These are phyloP conservation scores for Rhopalosiphum nymphaeae DNA, from an alignment of 2,888 invertebrate species.

Conservation along the genomic window DNA sequence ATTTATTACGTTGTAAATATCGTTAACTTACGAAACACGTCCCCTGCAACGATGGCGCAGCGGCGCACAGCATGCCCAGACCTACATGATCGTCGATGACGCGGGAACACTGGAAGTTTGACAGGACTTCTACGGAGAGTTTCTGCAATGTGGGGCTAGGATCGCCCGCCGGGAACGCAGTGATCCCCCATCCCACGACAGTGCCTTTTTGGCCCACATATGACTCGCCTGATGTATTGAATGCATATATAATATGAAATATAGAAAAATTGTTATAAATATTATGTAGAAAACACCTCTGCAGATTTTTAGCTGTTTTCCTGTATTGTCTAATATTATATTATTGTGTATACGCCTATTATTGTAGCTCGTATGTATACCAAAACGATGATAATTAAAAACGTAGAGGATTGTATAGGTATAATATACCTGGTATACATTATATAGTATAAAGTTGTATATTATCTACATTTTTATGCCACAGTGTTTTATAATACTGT, in stretches of 20 bases:
- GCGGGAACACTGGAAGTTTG: constrained; percentile 70
- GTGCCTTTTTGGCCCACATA: constrained; percentile 69
- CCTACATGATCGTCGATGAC: constrained; percentile 70
- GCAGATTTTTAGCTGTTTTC: background rate
- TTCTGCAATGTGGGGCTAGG: constrained; percentile 70
- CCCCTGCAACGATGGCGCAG: constrained; percentile 70
- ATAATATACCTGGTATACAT: background rate
- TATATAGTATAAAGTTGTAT: background rate
- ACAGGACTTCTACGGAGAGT: constrained; percentile 69
- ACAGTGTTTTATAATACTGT: background rate
- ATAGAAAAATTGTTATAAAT: background rate
- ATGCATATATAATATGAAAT: background rate
- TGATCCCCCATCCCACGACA: constrained; percentile 71
- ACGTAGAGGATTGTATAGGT: background rate
- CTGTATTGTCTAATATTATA: too few relatives aligned
- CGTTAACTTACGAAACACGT: constrained; percentile 70
- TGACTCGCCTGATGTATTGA: constrained; percentile 68
- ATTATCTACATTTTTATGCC: background rate
- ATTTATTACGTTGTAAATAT: background rate
- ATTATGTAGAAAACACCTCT: background rate
- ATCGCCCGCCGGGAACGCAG: constrained; percentile 69
- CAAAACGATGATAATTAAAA: background rate
- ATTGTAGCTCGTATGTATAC: background rate
- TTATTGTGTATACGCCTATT: background rate
- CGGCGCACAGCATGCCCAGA: constrained; percentile 70